Conservation (phyloP, 1,140 invertebrate genomes). For the Elymnias hypermnestra region DNA sequence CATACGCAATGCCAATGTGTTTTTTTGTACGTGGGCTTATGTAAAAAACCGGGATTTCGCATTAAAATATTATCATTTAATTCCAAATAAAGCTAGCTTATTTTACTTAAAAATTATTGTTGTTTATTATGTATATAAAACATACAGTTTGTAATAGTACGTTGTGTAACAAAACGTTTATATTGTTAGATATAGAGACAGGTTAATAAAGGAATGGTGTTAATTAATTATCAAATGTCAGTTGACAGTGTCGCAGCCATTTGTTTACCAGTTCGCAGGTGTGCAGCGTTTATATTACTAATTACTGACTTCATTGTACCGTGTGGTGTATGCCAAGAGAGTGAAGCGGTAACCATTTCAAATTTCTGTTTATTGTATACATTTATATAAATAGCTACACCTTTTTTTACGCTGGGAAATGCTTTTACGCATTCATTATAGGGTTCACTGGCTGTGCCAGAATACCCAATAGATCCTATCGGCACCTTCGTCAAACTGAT, state of each 20-base stretch:
- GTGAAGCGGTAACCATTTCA: neutral
- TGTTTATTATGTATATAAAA: no score
- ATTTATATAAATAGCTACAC: no score
- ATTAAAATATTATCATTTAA: neutral
- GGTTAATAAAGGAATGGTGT: constrained; percentile 21
- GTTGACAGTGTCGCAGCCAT: constrained; percentile 18
- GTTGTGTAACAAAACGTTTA: no score
- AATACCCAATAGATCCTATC: no score
- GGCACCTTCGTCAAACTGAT: no score
- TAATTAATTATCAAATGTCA: constrained; percentile 40
- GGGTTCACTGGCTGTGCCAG: no score
- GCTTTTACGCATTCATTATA: no score
- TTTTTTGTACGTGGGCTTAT: constrained; percentile 4
- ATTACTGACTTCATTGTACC: constrained; percentile 34
- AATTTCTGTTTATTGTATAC: no score
- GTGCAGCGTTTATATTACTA: constrained; percentile 44
- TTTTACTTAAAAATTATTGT: no score
- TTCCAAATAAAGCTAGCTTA: no score
- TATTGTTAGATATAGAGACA: neutral
- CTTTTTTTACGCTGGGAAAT: no score
- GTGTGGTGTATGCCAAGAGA: constrained; percentile 9
- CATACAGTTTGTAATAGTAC: no score
- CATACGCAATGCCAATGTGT: constrained; percentile 27
- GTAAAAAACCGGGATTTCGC: neutral
- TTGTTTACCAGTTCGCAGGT: constrained; percentile 38